A percentile compares a stretch with the other conserved stretches of the same genome.
phyloP scores from a whole-genome alignment of 2,888 invertebrate genomes.

The Ectemnius cavifrons region DNA sequence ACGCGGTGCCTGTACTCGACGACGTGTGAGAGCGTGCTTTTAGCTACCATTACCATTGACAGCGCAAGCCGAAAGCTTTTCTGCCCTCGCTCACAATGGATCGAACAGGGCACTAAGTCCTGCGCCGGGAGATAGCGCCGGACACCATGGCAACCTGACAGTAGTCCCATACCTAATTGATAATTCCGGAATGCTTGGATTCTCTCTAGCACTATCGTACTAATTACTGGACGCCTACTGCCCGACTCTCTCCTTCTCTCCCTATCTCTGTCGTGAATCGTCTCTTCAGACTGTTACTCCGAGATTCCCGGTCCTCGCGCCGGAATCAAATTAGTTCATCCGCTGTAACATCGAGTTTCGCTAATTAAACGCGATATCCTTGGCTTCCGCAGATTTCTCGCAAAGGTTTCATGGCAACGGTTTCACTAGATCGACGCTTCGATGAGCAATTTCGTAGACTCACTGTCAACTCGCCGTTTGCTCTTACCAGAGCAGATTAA shows the following conservation, averaged over 20 bases:
- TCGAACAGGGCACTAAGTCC: too few species aligned
- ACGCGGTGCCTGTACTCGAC: too few species aligned
- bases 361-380: constrained; percentile 50
- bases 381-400: constrained; percentile 44
- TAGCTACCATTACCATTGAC: too few species aligned
- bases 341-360: constrained; percentile 30
- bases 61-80: too few species aligned
- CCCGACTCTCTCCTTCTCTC: not conserved
- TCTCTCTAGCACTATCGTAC: not conserved
- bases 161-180: not conserved
- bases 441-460: constrained; percentile 34
- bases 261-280: not conserved
- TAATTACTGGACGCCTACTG: not conserved
- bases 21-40: not conserved
- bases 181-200: not conserved
- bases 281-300: constrained; percentile 18
- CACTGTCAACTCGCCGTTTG: constrained; percentile 9
- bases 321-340: constrained; percentile 41
- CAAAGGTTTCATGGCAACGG: constrained; percentile 27
- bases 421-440: not conserved
- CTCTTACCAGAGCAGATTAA: constrained; percentile 1
- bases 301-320: constrained; percentile 13
- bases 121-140: too few species aligned
- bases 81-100: too few species aligned
- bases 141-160: too few species aligned